Evolutionary conservation across 2,113 vertebrate species (phyloP).

Genomic region (Puffinus mauretanicus): DNA sequence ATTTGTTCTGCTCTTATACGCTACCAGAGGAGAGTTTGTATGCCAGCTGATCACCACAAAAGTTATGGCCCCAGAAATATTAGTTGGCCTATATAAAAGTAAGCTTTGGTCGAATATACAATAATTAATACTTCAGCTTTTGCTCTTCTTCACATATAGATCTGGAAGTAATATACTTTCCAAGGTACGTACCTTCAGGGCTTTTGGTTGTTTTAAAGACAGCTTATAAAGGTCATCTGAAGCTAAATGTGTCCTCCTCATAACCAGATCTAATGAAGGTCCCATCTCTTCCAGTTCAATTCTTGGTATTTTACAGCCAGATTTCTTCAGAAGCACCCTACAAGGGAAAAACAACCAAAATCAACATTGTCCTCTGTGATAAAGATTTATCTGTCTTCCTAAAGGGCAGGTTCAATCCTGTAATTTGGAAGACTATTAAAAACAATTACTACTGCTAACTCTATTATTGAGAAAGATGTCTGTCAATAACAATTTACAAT

Average conservation of each 20-base stretch:
- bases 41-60: not conserved
- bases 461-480: not conserved
- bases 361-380: not conserved
- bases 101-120: not conserved
- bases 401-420: not conserved
- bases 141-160: not conserved
- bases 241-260: slow-evolving; percentile 90
- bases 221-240: slow-evolving; percentile 93
- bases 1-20: not conserved
- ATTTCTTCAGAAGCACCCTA: slow-evolving; percentile 93
- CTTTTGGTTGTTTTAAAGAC: slow-evolving; percentile 85
- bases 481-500: not conserved
- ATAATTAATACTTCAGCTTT: not conserved
- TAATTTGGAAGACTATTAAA: not conserved
- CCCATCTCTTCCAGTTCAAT: slow-evolving; percentile 97
- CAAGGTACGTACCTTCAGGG: slow-evolving; percentile 81
- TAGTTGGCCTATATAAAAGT: not conserved
- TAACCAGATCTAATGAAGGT: slow-evolving; percentile 86
- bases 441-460: not conserved
- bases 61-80: not conserved
- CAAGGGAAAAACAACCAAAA: not conserved
- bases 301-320: slow-evolving; percentile 90
- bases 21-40: not conserved
- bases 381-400: not conserved
- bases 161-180: not conserved